phyloP scores from a whole-genome alignment of 2,797 vertebrate genomes.

The Crenichthys baileyi region DNA sequence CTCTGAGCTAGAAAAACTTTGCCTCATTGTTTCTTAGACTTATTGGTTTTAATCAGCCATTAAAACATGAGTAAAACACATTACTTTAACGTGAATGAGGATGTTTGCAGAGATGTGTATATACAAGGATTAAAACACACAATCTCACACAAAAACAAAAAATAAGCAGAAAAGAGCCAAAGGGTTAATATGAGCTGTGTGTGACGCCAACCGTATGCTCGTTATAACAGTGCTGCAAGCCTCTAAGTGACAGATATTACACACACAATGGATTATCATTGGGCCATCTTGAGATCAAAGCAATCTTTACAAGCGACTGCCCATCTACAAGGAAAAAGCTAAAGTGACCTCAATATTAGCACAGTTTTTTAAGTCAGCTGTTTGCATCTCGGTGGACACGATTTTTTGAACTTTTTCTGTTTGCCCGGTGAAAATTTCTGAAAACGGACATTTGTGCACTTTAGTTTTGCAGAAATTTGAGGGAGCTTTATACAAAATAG shows the following conservation, averaged over 20 bases:
- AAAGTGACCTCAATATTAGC: slow-evolving; percentile 48
- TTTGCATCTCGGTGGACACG: neutral
- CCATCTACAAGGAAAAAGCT: slow-evolving; percentile 46
- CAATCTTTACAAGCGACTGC: slow-evolving; percentile 61
- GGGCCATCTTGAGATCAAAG: slow-evolving; percentile 63
- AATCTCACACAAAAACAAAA: slow-evolving; percentile 38
- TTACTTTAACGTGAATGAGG: slow-evolving; percentile 40
- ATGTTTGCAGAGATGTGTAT: slow-evolving; percentile 27
- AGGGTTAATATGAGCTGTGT: slow-evolving; percentile 73
- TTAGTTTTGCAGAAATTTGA: neutral
- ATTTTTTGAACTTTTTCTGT: slow-evolving; percentile 19
- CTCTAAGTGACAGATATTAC: slow-evolving; percentile 74
- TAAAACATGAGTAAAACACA: slow-evolving; percentile 72
- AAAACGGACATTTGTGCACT: slow-evolving; percentile 5
- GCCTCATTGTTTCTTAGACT: slow-evolving; percentile 64
- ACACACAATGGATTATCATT: slow-evolving; percentile 58
- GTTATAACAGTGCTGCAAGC: slow-evolving; percentile 78
- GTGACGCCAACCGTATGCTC: slow-evolving; percentile 77
- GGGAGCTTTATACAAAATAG: neutral
- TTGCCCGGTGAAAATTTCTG: neutral
- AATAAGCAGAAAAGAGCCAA: slow-evolving; percentile 55
- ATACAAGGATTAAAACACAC: slow-evolving; percentile 39
- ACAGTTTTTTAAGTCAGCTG: slow-evolving; percentile 21
- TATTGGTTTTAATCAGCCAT: slow-evolving; percentile 71
- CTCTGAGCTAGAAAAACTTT: slow-evolving; percentile 65